phyloP scores from a whole-genome alignment of 2,888 invertebrate genomes.

The Tanaodytes sp. region DNA sequence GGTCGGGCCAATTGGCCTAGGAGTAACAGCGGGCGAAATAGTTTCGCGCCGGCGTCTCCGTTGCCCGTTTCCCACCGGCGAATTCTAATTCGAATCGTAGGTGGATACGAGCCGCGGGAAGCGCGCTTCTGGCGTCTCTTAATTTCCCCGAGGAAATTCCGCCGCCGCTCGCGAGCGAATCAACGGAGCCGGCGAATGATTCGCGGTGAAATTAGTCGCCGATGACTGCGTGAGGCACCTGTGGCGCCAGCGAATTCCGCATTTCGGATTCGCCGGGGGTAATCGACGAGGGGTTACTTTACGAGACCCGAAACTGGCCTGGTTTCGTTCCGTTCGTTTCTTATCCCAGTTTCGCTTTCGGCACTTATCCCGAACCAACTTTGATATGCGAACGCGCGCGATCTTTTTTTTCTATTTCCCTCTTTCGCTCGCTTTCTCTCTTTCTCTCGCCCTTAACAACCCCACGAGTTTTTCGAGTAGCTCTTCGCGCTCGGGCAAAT shows the following conservation, averaged over 20 bases:
- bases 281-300: not conserved
- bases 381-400: no score
- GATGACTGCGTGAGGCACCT: constrained; percentile 61
- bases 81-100: constrained; percentile 36
- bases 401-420: constrained; percentile 37
- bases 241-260: constrained; percentile 49
- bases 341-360: not conserved
- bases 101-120: constrained; percentile 59
- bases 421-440: constrained; percentile 24
- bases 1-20: constrained; percentile 24
- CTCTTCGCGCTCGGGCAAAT: constrained; percentile 13
- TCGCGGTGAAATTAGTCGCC: constrained; percentile 61
- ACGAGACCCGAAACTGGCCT: constrained; percentile 23
- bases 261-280: not conserved
- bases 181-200: constrained; percentile 54
- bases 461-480: not conserved
- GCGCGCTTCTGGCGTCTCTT: constrained; percentile 63
- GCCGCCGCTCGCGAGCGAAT: constrained; percentile 63
- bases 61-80: not conserved
- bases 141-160: constrained; percentile 70
- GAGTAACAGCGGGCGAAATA: constrained; percentile 22
- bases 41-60: constrained; percentile 13
- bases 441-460: not conserved
- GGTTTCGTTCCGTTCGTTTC: constrained; percentile 11
- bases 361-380: no score